Conservation (phyloP, 2,113 vertebrate species). For the Turdus rufiventris region DNA sequence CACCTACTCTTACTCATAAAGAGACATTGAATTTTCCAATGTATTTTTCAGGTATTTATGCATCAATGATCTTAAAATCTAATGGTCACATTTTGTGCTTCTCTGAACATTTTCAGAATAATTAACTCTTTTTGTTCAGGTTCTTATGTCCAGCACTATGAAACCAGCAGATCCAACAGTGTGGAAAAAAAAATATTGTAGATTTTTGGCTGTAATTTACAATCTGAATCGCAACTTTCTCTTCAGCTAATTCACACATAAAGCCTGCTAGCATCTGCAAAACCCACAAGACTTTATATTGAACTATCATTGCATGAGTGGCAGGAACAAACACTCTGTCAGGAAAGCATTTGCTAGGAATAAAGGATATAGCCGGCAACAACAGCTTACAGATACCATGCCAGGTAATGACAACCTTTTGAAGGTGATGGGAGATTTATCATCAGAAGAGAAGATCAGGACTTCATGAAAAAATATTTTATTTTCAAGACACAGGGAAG, state of each 20-base stretch:
- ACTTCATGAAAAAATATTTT: neutral
- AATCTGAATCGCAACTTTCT: neutral
- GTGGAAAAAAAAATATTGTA: neutral
- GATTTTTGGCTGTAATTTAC: neutral
- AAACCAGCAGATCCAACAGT: neutral
- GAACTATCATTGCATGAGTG: neutral
- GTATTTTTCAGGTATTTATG: neutral
- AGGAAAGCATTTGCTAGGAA: neutral
- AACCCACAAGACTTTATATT: neutral
- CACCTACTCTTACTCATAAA: neutral
- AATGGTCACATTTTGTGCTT: neutral
- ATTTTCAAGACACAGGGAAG: neutral
- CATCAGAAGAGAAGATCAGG: neutral
- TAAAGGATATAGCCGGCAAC: neutral
- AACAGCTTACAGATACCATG: neutral
- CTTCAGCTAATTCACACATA: neutral
- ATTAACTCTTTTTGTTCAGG: neutral
- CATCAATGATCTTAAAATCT: neutral
- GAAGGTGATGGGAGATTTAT: neutral
- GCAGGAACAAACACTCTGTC: neutral
- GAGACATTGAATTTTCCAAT: neutral
- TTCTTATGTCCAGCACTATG: neutral
- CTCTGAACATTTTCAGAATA: accelerated
- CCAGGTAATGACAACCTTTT: neutral
- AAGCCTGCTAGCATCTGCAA: neutral